phyloP scores from a whole-genome alignment of 1,140 invertebrate species.

The Ceratitis capitata region DNA sequence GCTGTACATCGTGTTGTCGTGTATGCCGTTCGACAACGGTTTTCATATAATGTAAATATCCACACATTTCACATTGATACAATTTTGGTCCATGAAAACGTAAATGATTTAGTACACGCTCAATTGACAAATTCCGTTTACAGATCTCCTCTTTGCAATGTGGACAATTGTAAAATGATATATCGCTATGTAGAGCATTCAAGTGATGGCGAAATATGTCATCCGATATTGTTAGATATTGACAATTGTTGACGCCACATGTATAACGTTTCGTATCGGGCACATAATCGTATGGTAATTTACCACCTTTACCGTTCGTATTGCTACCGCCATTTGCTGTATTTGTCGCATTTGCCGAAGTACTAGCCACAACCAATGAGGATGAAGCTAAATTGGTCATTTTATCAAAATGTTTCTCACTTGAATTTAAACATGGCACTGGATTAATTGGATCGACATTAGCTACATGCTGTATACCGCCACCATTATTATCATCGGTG shows the following conservation, averaged over 20 bases:
- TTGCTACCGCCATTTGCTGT: constrained; percentile 38
- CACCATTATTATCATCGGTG: constrained; percentile 43
- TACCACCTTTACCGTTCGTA: background rate
- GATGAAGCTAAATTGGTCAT: constrained; percentile 79
- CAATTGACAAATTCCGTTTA: constrained; percentile 62
- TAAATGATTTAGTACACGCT: constrained; percentile 75
- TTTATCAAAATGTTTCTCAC: constrained; percentile 84
- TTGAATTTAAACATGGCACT: constrained; percentile 79
- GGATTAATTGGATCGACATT: constrained; percentile 78
- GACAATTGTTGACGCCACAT: constrained; percentile 76
- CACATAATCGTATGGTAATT: constrained; percentile 67
- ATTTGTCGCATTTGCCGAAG: background rate
- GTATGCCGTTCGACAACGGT: constrained; percentile 75
- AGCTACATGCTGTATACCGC: constrained; percentile 69
- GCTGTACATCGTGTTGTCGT: constrained; percentile 69
- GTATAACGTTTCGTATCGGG: constrained; percentile 74
- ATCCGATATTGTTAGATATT: constrained; percentile 78
- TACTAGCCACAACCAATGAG: constrained; percentile 67
- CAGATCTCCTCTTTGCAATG: constrained; percentile 71
- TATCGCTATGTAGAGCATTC: constrained; percentile 74
- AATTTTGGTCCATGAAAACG: constrained; percentile 78
- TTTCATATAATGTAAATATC: constrained; percentile 72
- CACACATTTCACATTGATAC: constrained; percentile 76
- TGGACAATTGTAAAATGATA: constrained; percentile 72
- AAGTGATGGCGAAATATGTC: constrained; percentile 77